These are phyloP conservation scores for Smithornis capensis DNA, from an alignment of 2,113 vertebrate genomes.

Conservation along the genomic window DNA sequence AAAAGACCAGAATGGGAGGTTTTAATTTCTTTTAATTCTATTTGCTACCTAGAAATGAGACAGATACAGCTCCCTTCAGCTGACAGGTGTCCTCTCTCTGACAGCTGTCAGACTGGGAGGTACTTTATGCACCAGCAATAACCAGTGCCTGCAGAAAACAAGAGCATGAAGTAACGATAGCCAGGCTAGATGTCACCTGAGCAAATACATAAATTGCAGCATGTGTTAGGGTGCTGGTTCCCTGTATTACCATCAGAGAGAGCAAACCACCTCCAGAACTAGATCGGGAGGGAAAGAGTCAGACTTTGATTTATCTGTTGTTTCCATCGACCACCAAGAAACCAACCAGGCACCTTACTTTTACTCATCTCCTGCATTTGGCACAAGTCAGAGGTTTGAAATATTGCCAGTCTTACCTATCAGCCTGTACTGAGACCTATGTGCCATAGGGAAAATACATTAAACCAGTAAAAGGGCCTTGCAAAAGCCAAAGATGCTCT, in stretches of 20 bases:
- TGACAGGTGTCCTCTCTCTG: background rate
- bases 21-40: background rate
- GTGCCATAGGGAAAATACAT: background rate
- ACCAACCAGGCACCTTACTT: background rate
- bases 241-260: background rate
- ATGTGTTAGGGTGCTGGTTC: background rate
- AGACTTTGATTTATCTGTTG: background rate
- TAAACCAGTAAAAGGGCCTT: background rate
- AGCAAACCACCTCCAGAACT: background rate
- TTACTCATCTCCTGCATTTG: background rate
- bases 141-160: background rate
- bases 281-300: background rate
- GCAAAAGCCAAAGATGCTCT: background rate
- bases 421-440: background rate
- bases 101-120: background rate
- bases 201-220: background rate
- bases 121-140: background rate
- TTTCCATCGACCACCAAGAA: accelerated
- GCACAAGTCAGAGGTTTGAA: background rate
- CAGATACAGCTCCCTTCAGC: background rate
- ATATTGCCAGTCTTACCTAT: background rate
- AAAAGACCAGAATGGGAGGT: background rate
- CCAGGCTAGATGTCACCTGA: background rate
- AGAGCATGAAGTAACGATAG: background rate
- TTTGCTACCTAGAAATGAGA: background rate